These are phyloP conservation scores for Dicrostonyx torquatus DNA, from an alignment of 2,797 vertebrate genomes.

Conservation along the genomic window DNA sequence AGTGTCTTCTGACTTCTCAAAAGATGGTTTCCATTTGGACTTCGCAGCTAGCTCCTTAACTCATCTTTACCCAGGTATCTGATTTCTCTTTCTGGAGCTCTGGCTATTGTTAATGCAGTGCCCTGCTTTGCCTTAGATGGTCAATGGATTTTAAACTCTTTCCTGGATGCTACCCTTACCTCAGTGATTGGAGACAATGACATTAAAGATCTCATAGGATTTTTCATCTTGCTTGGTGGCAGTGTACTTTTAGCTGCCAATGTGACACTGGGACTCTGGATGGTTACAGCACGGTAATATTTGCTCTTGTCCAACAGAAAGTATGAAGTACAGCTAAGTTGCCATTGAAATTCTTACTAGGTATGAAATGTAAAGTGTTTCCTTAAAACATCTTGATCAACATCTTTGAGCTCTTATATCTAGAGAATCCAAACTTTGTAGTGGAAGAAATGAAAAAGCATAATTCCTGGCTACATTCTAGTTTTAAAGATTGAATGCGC, in stretches of 20 bases:
- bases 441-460: conserved; percentile 47
- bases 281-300: conserved; percentile 96
- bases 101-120: conserved; percentile 97
- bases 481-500: conserved; percentile 58
- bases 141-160: conserved; percentile 98
- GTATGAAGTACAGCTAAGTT: conserved; percentile 49
- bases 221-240: conserved; percentile 94
- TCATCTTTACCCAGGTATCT: conserved; percentile 90
- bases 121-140: conserved; percentile 98
- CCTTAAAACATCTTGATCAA: conserved; percentile 72
- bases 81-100: conserved; percentile 95
- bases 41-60: conserved; percentile 83
- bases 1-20: neutral
- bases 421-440: conserved; percentile 51
- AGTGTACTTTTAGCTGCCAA: conserved; percentile 94
- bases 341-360: conserved; percentile 70
- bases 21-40: conserved; percentile 26
- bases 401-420: conserved; percentile 61
- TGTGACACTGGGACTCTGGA: conserved; percentile 97
- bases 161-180: conserved; percentile 95
- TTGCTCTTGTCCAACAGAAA: conserved; percentile 4
- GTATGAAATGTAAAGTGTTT: conserved; percentile 77
- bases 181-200: conserved; percentile 92
- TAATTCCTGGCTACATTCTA: conserved; percentile 36
- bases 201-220: conserved; percentile 94